A percentile compares a stretch with the other conserved stretches of the same genome.
Conservation (phyloP, 1,140 invertebrate genomes). For the Armadillidium nasatum region DNA sequence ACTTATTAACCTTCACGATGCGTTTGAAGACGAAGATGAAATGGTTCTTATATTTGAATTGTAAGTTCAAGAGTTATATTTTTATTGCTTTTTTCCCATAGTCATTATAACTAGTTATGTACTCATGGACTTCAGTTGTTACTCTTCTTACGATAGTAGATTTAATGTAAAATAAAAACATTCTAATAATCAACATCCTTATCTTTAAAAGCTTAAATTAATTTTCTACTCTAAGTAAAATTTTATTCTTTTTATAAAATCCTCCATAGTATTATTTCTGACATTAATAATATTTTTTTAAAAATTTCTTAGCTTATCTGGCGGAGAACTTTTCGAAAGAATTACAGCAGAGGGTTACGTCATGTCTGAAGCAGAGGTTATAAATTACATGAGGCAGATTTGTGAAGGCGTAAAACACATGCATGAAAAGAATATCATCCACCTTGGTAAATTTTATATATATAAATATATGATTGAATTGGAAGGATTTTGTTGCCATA, state of each 20-base stretch:
- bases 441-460: slow-evolving; percentile 62
- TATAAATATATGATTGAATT: not conserved
- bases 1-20: slow-evolving; percentile 95
- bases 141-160: too few relatives aligned
- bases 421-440: slow-evolving; percentile 99
- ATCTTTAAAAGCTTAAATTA: not conserved
- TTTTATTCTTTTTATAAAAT: not conserved
- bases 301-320: slow-evolving; percentile 70
- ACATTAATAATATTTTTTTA: not conserved
- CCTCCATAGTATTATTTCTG: not conserved
- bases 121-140: too few relatives aligned
- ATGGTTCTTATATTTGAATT: slow-evolving; percentile 99
- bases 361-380: slow-evolving; percentile 99
- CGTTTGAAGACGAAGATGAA: slow-evolving; percentile 98
- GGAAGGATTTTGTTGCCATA: slow-evolving; percentile 6
- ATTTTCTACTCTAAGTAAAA: not conserved
- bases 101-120: too few relatives aligned
- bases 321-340: slow-evolving; percentile 96
- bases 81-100: too few relatives aligned
- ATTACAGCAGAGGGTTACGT: slow-evolving; percentile 95
- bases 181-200: not conserved
- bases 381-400: slow-evolving; percentile 98
- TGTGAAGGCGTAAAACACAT: slow-evolving; percentile 97
- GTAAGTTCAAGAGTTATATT: slow-evolving; percentile 59
- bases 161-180: too few relatives aligned